These are phyloP conservation scores for Habropoda laboriosa DNA, from an alignment of 1,140 invertebrate genomes.

Conservation along the genomic window DNA sequence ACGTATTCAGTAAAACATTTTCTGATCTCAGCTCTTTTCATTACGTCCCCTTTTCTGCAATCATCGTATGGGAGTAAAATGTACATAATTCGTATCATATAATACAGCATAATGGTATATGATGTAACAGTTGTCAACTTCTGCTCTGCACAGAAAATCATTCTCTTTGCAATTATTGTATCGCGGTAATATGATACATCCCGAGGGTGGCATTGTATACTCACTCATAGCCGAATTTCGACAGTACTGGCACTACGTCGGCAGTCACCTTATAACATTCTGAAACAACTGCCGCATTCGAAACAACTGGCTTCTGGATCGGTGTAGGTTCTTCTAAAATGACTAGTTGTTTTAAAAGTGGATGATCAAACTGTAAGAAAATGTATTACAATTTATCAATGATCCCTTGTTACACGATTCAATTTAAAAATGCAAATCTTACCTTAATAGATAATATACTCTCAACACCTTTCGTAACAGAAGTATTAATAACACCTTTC, in stretches of 20 bases:
- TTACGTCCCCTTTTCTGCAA: conserved; percentile 88
- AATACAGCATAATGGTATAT: conserved; percentile 53
- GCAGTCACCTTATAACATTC: conserved; percentile 88
- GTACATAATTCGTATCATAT: conserved; percentile 48
- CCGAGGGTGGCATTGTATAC: conserved; percentile 56
- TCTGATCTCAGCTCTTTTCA: conserved; percentile 87
- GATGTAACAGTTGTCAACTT: conserved; percentile 47
- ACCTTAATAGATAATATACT: conserved; percentile 83
- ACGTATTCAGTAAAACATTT: conserved; percentile 90
- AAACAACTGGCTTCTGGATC: conserved; percentile 75
- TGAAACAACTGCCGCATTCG: conserved; percentile 81
- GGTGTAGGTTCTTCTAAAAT: conserved; percentile 65
- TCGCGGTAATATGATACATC: conserved; percentile 30
- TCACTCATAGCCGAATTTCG: conserved; percentile 83
- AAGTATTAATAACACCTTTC: conserved; percentile 82
- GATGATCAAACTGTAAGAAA: conserved; percentile 72
- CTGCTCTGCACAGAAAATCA: conserved; percentile 45
- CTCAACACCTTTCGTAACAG: conserved; percentile 84
- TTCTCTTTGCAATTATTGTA: conserved; percentile 50
- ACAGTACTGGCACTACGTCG: conserved; percentile 85
- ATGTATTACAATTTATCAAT: conserved; percentile 3
- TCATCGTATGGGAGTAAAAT: conserved; percentile 66
- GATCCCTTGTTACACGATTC: background rate
- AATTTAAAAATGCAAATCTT: conserved; percentile 46
- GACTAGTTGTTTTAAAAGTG: conserved; percentile 70